Percentiles rank a stretch among this genome's conserved stretches.
Evolutionary conservation across 2,113 vertebrate species (phyloP).

Genomic region (Heterotis niloticus): DNA sequence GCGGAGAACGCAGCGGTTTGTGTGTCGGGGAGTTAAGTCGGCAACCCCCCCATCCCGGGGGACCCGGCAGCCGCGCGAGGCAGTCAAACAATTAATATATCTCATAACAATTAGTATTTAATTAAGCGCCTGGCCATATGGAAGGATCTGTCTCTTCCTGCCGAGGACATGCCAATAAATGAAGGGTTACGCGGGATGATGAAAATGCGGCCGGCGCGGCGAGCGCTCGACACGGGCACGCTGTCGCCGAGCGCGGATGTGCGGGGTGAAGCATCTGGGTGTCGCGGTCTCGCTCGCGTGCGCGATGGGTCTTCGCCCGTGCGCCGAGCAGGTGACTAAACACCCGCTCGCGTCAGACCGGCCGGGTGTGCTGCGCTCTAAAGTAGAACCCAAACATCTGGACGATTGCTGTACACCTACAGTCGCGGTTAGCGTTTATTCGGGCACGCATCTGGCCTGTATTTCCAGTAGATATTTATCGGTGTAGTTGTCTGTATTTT

Average conservation of each 20-base stretch:
- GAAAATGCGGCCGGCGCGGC: conserved; percentile 35
- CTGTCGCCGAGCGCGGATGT: neutral
- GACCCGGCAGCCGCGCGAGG: conserved; percentile 41
- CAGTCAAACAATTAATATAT: conserved; percentile 51
- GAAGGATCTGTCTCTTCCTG: conserved; percentile 38
- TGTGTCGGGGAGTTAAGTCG: conserved; percentile 31
- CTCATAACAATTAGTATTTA: conserved; percentile 55
- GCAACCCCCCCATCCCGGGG: conserved; percentile 34
- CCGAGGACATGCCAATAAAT: conserved; percentile 40
- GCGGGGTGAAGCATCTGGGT: neutral
- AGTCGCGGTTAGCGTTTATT: too few species aligned
- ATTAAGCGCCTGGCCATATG: conserved; percentile 50
- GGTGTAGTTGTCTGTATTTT: too few species aligned
- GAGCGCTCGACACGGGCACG: neutral
- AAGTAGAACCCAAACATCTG: too few species aligned
- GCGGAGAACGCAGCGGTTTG: conserved; percentile 29
- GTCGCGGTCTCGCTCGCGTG: too few species aligned
- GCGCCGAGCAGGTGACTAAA: conserved; percentile 2
- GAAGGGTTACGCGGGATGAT: conserved; percentile 40
- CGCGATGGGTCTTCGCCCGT: neutral
- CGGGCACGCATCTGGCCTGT: too few species aligned
- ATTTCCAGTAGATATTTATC: too few species aligned
- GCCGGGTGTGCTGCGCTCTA: too few species aligned
- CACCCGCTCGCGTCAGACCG: neutral
- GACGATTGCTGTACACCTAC: too few species aligned